Evolutionary conservation across 23 tunicate species (phyloP).

Genomic region (Diplosoma virens): DNA sequence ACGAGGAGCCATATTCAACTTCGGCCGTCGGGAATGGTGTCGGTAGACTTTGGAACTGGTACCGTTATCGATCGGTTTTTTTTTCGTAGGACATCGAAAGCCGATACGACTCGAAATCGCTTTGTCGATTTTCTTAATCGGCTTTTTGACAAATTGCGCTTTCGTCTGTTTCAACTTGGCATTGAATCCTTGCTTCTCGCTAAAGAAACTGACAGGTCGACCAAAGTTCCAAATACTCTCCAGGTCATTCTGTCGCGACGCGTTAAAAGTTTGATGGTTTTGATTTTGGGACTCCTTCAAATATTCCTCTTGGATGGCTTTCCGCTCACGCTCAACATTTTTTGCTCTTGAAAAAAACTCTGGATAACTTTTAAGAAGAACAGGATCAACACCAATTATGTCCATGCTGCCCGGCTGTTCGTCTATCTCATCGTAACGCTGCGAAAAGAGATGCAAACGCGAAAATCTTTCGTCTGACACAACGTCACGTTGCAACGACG

Average conservation of each 20-base stretch:
- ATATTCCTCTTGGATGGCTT: background rate
- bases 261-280: background rate
- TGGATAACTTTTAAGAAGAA: background rate
- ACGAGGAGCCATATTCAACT: background rate
- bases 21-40: constrained; percentile 12
- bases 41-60: background rate
- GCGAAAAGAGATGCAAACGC: constrained; percentile 10
- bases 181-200: background rate
- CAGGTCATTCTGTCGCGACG: background rate
- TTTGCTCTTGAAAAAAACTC: background rate
- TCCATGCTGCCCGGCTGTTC: constrained; percentile 32
- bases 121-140: too few relatives aligned
- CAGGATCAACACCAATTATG: constrained; percentile 14
- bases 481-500: too few relatives aligned
- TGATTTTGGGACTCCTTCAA: background rate
- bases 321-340: background rate
- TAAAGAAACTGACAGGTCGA: background rate
- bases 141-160: too few relatives aligned
- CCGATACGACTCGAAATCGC: too few relatives aligned
- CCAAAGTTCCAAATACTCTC: constrained; percentile 10
- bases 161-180: too few relatives aligned
- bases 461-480: background rate
- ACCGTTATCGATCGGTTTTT: too few relatives aligned
- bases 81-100: too few relatives aligned
- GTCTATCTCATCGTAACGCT: constrained; percentile 20